These are phyloP conservation scores for Anseranas semipalmata DNA, from an alignment of 2,113 vertebrate genomes.

Conservation along the genomic window DNA sequence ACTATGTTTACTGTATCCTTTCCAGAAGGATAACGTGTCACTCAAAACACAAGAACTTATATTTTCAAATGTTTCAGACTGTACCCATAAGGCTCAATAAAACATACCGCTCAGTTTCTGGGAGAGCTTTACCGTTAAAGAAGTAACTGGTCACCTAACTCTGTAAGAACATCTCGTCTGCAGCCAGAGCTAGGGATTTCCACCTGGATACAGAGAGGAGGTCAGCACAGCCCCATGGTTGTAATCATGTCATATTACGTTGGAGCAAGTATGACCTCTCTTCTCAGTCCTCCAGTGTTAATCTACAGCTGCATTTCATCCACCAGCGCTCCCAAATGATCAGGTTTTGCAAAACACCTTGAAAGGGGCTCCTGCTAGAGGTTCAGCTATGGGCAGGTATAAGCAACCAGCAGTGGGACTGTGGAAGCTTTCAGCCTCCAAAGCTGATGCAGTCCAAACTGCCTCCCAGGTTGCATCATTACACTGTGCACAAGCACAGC, in stretches of 20 bases:
- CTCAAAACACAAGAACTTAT: not conserved
- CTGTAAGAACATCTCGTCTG: not conserved
- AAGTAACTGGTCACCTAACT: not conserved
- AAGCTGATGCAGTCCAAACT: fast-evolving
- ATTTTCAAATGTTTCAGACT: not conserved
- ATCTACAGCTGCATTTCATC: not conserved
- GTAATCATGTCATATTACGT: fast-evolving
- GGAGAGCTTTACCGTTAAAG: not conserved
- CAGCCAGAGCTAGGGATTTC: not conserved
- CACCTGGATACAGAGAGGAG: not conserved
- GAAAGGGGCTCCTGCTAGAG: not conserved
- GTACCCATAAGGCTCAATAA: not conserved
- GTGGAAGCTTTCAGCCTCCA: not conserved
- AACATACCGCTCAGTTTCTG: not conserved
- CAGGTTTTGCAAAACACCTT: not conserved
- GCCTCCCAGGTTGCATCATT: fast-evolving
- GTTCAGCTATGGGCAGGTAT: not conserved
- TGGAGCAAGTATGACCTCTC: not conserved
- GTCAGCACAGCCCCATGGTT: not conserved
- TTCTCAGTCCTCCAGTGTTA: not conserved
- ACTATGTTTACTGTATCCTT: not conserved
- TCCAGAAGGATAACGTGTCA: not conserved
- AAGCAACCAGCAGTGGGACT: not conserved
- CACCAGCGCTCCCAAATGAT: not conserved
- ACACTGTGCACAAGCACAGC: not conserved